phyloP scores from a whole-genome alignment of 2,888 invertebrate genomes.

The Athetis lepigone region DNA sequence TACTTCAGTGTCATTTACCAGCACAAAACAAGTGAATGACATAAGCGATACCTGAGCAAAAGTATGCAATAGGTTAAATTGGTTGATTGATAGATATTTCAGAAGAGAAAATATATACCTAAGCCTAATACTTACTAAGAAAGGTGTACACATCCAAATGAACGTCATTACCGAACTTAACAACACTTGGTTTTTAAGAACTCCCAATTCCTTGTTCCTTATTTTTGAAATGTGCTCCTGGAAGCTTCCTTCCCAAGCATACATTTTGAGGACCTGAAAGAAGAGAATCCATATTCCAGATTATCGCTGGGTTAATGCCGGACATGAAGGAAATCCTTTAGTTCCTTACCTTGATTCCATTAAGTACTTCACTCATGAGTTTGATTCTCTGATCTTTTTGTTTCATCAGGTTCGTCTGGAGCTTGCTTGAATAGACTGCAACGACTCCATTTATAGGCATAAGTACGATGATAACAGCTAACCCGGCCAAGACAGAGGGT shows the following conservation, averaged over 20 bases:
- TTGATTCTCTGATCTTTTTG: constrained; percentile 96
- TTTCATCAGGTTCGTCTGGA: constrained; percentile 95
- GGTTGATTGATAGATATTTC: not conserved
- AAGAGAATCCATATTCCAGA: no score
- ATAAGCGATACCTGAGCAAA: constrained; percentile 94
- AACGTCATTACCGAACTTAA: constrained; percentile 95
- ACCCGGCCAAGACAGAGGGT: constrained; percentile 95
- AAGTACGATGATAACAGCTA: constrained; percentile 96
- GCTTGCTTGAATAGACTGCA: constrained; percentile 93
- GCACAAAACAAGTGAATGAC: constrained; percentile 96
- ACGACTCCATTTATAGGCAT: constrained; percentile 95
- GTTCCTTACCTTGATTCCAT: constrained; percentile 93
- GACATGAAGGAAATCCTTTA: not conserved
- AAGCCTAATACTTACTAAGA: constrained; percentile 92
- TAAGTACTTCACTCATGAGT: constrained; percentile 96
- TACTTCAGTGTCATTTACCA: constrained; percentile 95
- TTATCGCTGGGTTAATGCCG: not conserved
- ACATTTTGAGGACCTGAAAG: constrained; percentile 93
- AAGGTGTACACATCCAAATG: constrained; percentile 97
- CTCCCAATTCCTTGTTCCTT: constrained; percentile 94
- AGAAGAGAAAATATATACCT: not conserved
- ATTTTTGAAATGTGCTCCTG: constrained; percentile 95
- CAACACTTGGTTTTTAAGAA: constrained; percentile 95
- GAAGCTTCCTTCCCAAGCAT: constrained; percentile 97
- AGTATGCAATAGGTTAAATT: constrained; percentile 15